These are phyloP conservation scores for Babylonia areolata DNA, from an alignment of 1,140 invertebrate species.

Conservation along the genomic window DNA sequence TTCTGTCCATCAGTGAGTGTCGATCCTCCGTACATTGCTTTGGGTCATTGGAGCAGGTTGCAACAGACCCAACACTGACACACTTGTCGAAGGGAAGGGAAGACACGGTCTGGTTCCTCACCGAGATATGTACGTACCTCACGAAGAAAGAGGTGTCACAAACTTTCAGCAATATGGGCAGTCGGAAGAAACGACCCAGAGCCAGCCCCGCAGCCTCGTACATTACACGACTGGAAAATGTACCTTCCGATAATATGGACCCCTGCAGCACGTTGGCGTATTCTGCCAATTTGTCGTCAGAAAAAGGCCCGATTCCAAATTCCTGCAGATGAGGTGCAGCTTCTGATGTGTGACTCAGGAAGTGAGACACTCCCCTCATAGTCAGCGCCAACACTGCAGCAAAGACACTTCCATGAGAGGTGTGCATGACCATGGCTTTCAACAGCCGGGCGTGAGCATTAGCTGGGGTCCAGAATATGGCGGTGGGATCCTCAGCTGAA, in stretches of 20 bases:
- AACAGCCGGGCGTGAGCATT: background rate
- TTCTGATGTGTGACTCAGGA: background rate
- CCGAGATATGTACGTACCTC: background rate
- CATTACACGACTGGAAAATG: background rate
- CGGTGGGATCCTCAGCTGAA: background rate
- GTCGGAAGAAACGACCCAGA: conserved; percentile 2
- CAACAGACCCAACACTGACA: background rate
- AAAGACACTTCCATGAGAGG: background rate
- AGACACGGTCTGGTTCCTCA: background rate
- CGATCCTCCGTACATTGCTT: background rate
- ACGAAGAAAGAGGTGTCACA: conserved; percentile 24
- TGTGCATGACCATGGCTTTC: background rate
- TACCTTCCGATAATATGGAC: background rate
- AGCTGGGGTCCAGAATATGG: background rate
- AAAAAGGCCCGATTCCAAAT: background rate
- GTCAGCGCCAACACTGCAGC: conserved; percentile 5
- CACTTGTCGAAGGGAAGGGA: background rate
- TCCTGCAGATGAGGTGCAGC: background rate
- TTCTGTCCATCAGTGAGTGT: background rate
- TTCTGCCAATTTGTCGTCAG: background rate
- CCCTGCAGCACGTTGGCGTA: background rate
- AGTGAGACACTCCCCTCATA: background rate
- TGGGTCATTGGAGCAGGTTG: background rate
- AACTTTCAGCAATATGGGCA: conserved; percentile 10
- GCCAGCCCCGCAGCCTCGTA: conserved; percentile 27